phyloP scores from a whole-genome alignment of 2,113 vertebrate species.

The Dipodomys merriami region DNA sequence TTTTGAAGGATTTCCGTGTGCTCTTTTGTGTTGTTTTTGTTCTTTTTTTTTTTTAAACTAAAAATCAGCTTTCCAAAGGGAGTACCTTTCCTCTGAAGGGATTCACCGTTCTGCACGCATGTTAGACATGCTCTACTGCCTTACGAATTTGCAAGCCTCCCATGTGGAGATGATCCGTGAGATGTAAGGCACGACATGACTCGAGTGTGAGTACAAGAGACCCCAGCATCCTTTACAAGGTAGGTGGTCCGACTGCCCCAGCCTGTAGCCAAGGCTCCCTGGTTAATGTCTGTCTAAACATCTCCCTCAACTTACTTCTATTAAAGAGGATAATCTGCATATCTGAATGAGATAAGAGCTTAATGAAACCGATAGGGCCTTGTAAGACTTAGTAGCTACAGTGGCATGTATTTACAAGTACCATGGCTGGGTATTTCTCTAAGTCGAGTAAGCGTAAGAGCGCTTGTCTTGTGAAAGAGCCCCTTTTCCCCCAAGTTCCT shows the following conservation, averaged over 20 bases:
- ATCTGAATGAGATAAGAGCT: conserved; percentile 67
- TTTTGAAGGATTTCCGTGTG: conserved; percentile 15
- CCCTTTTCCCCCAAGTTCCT: neutral
- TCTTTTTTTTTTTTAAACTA: neutral
- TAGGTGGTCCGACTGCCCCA: neutral
- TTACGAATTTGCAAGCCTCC: neutral
- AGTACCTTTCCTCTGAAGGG: neutral
- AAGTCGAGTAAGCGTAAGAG: neutral
- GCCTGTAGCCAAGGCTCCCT: conserved; percentile 51
- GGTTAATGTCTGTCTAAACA: conserved; percentile 77
- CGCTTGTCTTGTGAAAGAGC: rapidly evolving
- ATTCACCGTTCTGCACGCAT: neutral
- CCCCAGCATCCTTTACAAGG: neutral
- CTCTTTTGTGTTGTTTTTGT: neutral
- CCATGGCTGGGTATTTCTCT: neutral
- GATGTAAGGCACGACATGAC: neutral
- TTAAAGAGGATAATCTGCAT: conserved; percentile 65
- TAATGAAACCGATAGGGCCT: conserved; percentile 43
- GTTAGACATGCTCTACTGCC: neutral
- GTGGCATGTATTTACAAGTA: conserved; percentile 18
- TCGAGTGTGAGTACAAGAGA: neutral
- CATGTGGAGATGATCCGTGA: neutral
- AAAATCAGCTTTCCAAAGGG: conserved; percentile 35
- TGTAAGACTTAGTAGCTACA: neutral
- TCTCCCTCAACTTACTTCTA: conserved; percentile 53